phyloP scores from a whole-genome alignment of 2,888 invertebrate genomes.

The Homarus gammarus region DNA sequence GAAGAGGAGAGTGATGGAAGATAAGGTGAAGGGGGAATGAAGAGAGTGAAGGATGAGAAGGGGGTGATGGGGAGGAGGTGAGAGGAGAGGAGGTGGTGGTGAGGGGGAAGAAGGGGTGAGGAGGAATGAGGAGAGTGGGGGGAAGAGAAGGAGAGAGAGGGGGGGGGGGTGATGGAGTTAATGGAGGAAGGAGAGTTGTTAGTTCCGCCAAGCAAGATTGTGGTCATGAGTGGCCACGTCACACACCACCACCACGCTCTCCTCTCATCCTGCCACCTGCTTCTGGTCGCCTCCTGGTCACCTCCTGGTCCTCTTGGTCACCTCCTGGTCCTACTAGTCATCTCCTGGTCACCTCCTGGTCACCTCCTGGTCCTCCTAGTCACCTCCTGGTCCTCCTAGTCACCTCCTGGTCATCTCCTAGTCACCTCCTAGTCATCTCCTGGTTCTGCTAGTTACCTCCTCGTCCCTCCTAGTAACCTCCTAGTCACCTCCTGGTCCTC shows the following conservation, averaged over 20 bases:
- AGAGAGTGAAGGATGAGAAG: not conserved
- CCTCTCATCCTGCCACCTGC: not conserved
- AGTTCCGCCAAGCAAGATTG: conserved; percentile 35
- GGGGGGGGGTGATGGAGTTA: not conserved
- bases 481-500: no score
- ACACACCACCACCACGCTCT: conserved; percentile 17
- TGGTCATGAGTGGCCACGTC: conserved; percentile 31
- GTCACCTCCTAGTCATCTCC: no score
- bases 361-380: no score
- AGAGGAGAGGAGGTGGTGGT: not conserved
- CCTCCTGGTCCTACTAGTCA: no score
- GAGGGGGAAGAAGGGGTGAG: not conserved
- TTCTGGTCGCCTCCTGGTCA: not conserved
- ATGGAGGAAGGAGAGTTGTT: conserved; percentile 22
- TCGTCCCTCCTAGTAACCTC: no score
- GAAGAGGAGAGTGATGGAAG: not conserved
- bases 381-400: no score
- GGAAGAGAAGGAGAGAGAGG: not conserved
- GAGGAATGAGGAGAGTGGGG: not conserved
- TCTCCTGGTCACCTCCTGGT: not conserved
- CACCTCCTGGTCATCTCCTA: no score
- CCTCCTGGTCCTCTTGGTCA: not conserved
- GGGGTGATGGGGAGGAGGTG: not conserved
- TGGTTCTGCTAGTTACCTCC: no score
- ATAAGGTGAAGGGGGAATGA: not conserved